Evolutionary conservation across 2,113 vertebrate genomes (phyloP).

Genomic region (Dromas ardeola): DNA sequence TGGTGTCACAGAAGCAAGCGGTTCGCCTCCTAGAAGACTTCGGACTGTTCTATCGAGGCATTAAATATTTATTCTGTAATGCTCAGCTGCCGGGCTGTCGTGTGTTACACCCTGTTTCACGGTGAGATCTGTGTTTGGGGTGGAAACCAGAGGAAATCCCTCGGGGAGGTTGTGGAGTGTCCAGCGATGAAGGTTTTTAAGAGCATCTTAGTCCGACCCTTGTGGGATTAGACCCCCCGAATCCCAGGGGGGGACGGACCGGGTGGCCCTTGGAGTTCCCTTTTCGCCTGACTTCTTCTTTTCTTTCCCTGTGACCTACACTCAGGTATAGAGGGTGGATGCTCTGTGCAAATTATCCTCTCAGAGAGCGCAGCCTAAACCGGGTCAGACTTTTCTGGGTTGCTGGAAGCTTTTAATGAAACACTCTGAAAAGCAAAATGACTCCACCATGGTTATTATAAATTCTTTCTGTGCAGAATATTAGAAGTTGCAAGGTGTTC

Average conservation of each 20-base stretch:
- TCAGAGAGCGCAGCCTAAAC: neutral
- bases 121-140: neutral
- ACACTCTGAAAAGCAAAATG: neutral
- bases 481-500: constrained; percentile 97
- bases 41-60: neutral
- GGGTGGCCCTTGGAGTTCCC: neutral
- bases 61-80: neutral
- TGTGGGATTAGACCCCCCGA: neutral
- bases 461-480: constrained; percentile 82
- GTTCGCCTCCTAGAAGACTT: constrained; percentile 7
- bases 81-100: neutral
- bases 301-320: neutral
- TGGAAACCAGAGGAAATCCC: neutral
- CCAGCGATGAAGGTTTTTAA: neutral
- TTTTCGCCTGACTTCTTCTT: neutral
- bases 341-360: neutral
- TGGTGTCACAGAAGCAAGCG: constrained; percentile 4
- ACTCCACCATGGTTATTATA: neutral
- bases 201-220: neutral
- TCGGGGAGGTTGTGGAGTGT: neutral
- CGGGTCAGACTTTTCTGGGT: neutral
- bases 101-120: neutral
- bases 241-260: rapidly evolving
- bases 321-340: neutral
- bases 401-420: neutral